Base-by-base conservation (phyloP, 2,797 vertebrate species). In the Sorex maritimensis region DNA sequence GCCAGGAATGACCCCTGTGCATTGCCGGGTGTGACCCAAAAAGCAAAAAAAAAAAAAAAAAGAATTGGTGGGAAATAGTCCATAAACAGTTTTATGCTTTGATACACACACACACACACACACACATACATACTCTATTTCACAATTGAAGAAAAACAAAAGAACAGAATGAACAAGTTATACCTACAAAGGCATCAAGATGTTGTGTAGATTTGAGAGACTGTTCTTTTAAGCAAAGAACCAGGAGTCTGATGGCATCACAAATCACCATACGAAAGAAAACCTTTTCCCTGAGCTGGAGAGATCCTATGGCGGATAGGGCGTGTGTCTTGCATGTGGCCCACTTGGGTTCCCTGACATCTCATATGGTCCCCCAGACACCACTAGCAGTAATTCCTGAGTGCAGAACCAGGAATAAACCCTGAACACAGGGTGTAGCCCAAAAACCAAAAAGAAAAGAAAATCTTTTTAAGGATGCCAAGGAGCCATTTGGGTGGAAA, bases 31-130 rank as follows among this genome's bases (percentile, higher is more conserved):
- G 34, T 34, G 34, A 34, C 34, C 34, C 34, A 34, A 34, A 34
- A 34, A 34, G 34, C 34, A 34, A 34, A 34, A 34, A 34, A 34
- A 34, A 34, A 34, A 34, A 34, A 34, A 34, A 34, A 34, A 34
- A 77, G 68, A 80, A 71, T 81, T 80, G 38, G 21, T 73, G 52
- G 44, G 92, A 81, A 84, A 81, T 28, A 71, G 23, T 73, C 69
- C 1, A 24, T 28, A 75, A 38, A 69, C 44, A 24, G 10, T 28
- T 81, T 73, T 92, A 17, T 15, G 10, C n/a, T 68, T 15, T 14
- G 38, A 0, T 41, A 52, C 69, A 34, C 34, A 34, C 34, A 34
- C 34, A 34, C 34, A 34, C 34, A 34, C 34, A 34, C 34, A 34
- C 34, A 34, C 34, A 34, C 34, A 34, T 34, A 21, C 49, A 58